These are phyloP conservation scores for Dasypolia templi DNA, from an alignment of 2,888 invertebrate genomes.

Conservation along the genomic window DNA sequence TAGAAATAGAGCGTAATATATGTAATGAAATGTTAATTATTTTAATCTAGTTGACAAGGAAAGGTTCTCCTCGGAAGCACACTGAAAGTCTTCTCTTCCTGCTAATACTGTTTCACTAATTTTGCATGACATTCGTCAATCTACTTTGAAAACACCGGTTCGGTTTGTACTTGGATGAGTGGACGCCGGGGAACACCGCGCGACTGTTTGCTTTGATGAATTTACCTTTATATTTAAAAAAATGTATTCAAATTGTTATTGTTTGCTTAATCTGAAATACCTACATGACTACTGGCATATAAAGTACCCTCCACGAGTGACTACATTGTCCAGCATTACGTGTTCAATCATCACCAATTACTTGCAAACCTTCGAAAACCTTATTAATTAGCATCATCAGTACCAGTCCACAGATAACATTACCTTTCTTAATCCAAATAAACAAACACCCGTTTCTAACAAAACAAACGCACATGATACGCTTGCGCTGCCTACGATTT, in stretches of 20 bases:
- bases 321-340: background rate
- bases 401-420: background rate
- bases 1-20: slow-evolving; percentile 34
- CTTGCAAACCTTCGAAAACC: background rate
- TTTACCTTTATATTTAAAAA: background rate
- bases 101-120: background rate
- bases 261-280: background rate
- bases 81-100: background rate
- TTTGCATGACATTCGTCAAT: slow-evolving; percentile 43
- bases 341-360: background rate
- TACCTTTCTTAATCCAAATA: background rate
- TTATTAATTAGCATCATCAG: background rate
- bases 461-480: slow-evolving; percentile 47
- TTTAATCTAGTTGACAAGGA: background rate
- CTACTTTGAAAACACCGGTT: slow-evolving; percentile 83
- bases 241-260: no score
- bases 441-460: slow-evolving; percentile 48
- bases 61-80: background rate
- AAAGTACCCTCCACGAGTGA: background rate
- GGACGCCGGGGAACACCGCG: slow-evolving; percentile 84
- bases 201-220: slow-evolving; percentile 60
- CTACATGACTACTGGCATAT: background rate
- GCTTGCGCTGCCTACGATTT: slow-evolving; percentile 51
- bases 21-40: background rate
- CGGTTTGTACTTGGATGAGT: slow-evolving; percentile 86